Base-by-base conservation (phyloP, 1,140 invertebrate species). In the Grapholita molesta region DNA sequence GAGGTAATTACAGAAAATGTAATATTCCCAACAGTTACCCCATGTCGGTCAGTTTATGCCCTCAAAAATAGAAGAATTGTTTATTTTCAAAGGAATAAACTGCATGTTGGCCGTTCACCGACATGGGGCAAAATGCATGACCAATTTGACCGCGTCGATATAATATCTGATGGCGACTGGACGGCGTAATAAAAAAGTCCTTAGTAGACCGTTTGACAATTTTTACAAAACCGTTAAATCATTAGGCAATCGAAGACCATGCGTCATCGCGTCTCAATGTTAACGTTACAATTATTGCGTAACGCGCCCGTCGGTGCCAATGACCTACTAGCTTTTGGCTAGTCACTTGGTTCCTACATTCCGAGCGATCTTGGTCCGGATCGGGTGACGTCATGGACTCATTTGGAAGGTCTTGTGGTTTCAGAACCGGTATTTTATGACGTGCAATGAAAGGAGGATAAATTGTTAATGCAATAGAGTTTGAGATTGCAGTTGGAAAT, bases 391-490 rank as follows among this genome's bases (percentile, higher is more conserved):
- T 61, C 55, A 61, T 61, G 4, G 42, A 52, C 28, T 30, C 7
- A 52, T 25, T 21, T 61, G 25, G 25, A 28, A 28, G 0, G 6
- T 24, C 1, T 9, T 11, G 18, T 9, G 32, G 32, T 32, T 33
- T 32, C 7, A 28, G 55, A 28, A 61, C 25, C 55, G 55, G 24
- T 61, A 61, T 61, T 21, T 9, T 21, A n/a, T 48, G 42, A 48
- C 42, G 42, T 48, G 42, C 42, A 48, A 48, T 21, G 55, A 61
- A 61, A 61, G 55, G 55, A 61, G 55, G 55, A 61, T 61, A 61
- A 61, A 15, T 21, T 61, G n/a, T n/a, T n/a, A n/a, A n/a, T n/a
- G n/a, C 4, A 61, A 32, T 61, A 18, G 55, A 61, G 18, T 15
- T 2, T 7, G 25, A 32, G 28, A 11, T 28, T 21, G 18, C 42